Base-by-base conservation (phyloP, 2,797 vertebrate genomes). In the Limnodromus scolopaceus region DNA sequence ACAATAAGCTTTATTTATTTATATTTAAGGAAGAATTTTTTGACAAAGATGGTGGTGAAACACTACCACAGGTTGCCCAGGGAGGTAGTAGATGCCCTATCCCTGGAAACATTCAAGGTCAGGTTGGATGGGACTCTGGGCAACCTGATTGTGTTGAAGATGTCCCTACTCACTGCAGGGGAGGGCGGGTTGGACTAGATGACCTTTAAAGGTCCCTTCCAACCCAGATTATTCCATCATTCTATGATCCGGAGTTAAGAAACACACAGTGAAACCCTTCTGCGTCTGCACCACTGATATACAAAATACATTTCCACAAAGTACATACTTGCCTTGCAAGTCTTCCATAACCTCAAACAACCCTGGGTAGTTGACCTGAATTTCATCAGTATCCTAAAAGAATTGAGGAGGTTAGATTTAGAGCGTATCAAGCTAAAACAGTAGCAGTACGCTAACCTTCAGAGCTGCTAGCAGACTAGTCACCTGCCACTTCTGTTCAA, bases 341-440 rank as follows among this genome's bases (percentile, higher is more conserved):
- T 99, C 99, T 28, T 97, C 98, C 99, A 99, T 99, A 95, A 99
- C 92, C 79, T 99, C 99, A 96, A 98, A 98, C 95, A 99, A 98
- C 64, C 99, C 99, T 30, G 99, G 99, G 93, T 99, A 99, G 85
- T 98, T 98, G 72, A 99, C 99, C 92, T 99, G 99, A 93, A 99
- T 98, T 65, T 99, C 99, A 76, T 99, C 99, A 10, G 98, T 97
- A 89, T 99, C 99, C 99, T 99, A 74, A 66, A 94, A 77, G 36
- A 95, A 93, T 92, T 41, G 12, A 84, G 41, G 32, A 87, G 16
- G 25, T 89, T 76, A 14, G 24, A 45, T 63, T 92, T 38, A 93
- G 49, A 36, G 46, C 17, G 1, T 1, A 55, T 28, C 13, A 61
- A 55, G 39, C 16, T 72, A 72, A 79, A 90, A 1, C 11, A 41